Evolutionary conservation across 2,888 invertebrate species (phyloP).

Genomic region (Polydrusus tereticollis): DNA sequence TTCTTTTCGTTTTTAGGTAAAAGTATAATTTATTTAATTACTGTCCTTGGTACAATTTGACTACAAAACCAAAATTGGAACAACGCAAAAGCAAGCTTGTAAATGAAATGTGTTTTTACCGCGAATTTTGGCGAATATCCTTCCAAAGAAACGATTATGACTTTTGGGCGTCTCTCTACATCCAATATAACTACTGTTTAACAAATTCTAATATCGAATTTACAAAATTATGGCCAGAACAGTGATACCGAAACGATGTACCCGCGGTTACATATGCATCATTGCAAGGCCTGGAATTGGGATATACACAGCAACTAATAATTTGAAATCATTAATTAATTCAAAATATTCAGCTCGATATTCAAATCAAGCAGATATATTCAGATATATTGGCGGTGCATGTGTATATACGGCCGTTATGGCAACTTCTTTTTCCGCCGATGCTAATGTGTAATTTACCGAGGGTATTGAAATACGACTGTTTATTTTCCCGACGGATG

Average conservation of each 20-base stretch:
- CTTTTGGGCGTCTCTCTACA: neutral
- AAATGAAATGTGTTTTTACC: too few relatives aligned
- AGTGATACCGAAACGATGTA: constrained; percentile 21
- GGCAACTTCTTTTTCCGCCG: constrained; percentile 47
- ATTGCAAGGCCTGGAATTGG: constrained; percentile 36
- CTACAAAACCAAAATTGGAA: too few relatives aligned
- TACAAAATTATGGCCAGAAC: constrained; percentile 23
- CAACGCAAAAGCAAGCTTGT: too few relatives aligned
- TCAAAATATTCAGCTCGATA: constrained; percentile 57
- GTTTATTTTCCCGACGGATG: constrained; percentile 43
- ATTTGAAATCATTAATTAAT: constrained; percentile 60
- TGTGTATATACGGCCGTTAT: constrained; percentile 48
- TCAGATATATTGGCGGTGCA: constrained; percentile 49
- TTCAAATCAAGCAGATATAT: constrained; percentile 51
- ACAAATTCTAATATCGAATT: constrained; percentile 29
- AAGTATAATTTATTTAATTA: too few relatives aligned
- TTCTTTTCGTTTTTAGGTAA: too few relatives aligned
- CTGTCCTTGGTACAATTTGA: too few relatives aligned
- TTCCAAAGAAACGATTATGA: too few relatives aligned
- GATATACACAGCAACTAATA: constrained; percentile 53
- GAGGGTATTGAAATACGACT: constrained; percentile 46
- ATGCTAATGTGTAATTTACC: constrained; percentile 47
- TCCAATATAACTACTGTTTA: too few relatives aligned
- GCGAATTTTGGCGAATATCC: too few relatives aligned
- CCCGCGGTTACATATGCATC: constrained; percentile 39